These are phyloP conservation scores for Drosophila gunungcola DNA, from an alignment of 1,140 invertebrate species.

Conservation along the genomic window DNA sequence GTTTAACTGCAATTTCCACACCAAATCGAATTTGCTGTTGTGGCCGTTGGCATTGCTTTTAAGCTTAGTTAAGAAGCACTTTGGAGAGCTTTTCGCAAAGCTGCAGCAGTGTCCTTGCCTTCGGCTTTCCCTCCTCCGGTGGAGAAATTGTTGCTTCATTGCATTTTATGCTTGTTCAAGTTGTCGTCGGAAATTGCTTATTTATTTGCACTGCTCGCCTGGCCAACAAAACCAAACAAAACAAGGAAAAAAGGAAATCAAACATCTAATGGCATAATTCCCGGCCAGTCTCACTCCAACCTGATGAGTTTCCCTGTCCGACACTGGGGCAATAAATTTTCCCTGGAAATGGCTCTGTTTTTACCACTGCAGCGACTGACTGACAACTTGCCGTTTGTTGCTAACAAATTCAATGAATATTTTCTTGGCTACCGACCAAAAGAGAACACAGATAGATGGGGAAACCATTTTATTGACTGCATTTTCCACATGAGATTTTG, in stretches of 20 bases:
- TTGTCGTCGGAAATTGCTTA: conserved; percentile 64
- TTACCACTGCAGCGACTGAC: conserved; percentile 35
- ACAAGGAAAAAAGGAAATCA: conserved; percentile 19
- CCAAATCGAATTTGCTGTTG: conserved; percentile 58
- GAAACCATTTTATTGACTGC: conserved; percentile 63
- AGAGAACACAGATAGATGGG: conserved; percentile 4
- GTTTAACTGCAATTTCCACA: conserved; percentile 52
- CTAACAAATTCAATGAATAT: conserved; percentile 80
- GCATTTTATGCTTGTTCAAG: conserved; percentile 54
- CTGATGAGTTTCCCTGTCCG: conserved; percentile 37
- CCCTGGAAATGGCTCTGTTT: conserved; percentile 33
- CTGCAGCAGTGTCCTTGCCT: conserved; percentile 56
- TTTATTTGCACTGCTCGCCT: conserved; percentile 62
- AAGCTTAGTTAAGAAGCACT: conserved; percentile 79
- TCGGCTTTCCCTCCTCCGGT: neutral
- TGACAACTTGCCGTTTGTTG: conserved; percentile 74
- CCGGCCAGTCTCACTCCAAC: conserved; percentile 11
- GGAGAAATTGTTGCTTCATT: conserved; percentile 68
- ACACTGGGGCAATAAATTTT: conserved; percentile 57
- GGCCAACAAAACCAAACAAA: conserved; percentile 14
- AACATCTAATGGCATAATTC: conserved; percentile 53
- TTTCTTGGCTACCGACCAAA: conserved; percentile 42
- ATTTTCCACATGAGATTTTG: conserved; percentile 53
- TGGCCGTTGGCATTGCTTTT: conserved; percentile 65
- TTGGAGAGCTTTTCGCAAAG: conserved; percentile 66